These are phyloP conservation scores for Danio choprae DNA, from an alignment of 2,797 vertebrate species.

Conservation along the genomic window DNA sequence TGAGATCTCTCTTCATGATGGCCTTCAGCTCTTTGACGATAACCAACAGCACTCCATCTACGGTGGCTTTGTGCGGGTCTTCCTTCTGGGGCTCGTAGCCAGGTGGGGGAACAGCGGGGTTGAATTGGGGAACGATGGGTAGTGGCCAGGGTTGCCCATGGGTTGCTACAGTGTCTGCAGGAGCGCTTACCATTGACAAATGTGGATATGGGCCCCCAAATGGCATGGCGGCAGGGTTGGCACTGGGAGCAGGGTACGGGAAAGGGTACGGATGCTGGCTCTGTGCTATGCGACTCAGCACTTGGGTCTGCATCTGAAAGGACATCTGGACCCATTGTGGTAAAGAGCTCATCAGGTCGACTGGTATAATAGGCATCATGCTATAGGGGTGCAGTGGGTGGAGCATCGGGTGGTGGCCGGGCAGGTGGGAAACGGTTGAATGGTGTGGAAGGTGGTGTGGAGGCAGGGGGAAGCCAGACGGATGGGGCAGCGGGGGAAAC, in stretches of 20 bases:
- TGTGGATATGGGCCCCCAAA: conserved; percentile 88
- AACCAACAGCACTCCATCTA: conserved; percentile 93
- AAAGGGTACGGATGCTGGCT: conserved; percentile 88
- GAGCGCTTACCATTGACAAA: conserved; percentile 78
- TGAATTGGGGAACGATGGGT: conserved; percentile 88
- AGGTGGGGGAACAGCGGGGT: conserved; percentile 93
- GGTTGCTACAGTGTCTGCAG: conserved; percentile 63
- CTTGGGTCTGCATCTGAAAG: conserved; percentile 98
- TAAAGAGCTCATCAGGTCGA: conserved; percentile 93
- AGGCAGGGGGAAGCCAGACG: conserved; percentile 81
- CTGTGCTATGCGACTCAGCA: conserved; percentile 97
- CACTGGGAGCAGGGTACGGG: conserved; percentile 78
- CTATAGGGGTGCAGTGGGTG: conserved; percentile 84
- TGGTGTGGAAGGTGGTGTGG: conserved; percentile 81
- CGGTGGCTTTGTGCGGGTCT: conserved; percentile 96
- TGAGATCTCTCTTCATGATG: conserved; percentile 98
- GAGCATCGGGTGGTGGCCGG: conserved; percentile 83
- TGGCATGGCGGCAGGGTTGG: conserved; percentile 72
- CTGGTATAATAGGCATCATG: conserved; percentile 91
- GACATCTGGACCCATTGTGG: conserved; percentile 98
- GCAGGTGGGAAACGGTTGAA: conserved; percentile 81
- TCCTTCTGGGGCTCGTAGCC: conserved; percentile 94
- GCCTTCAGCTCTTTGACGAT: conserved; percentile 97
- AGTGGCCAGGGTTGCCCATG: conserved; percentile 90
- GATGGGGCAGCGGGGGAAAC: conserved; percentile 84